Evolutionary conservation across 1,140 invertebrate genomes (phyloP).

Genomic region (Drosophila kanapiae): DNA sequence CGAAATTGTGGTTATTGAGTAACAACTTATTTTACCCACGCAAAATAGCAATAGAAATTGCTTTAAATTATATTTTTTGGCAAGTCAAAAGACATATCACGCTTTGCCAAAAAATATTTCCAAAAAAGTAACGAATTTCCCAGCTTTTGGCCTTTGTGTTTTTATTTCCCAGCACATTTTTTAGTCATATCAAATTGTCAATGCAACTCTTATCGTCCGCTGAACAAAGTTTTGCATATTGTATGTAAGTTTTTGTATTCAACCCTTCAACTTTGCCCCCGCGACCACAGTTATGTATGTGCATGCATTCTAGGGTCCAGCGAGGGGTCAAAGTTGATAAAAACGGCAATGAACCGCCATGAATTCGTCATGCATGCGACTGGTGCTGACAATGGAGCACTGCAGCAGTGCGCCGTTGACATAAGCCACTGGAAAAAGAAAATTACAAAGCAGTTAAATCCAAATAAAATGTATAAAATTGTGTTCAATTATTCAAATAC

Average conservation of each 20-base stretch:
- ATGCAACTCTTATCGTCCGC: conserved; percentile 6
- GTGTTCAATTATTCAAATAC: background rate
- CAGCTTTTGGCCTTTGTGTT: background rate
- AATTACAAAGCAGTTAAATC: background rate
- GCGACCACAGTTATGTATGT: conserved; percentile 18
- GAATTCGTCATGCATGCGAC: conserved; percentile 64
- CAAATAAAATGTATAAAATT: background rate
- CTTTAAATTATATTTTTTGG: background rate
- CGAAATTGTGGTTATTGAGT: conserved; percentile 5
- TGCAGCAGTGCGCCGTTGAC: conserved; percentile 1
- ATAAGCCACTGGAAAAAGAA: background rate
- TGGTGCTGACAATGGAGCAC: conserved; percentile 27
- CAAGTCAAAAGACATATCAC: background rate
- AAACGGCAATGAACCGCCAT: conserved; percentile 67
- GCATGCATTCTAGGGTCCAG: conserved; percentile 4
- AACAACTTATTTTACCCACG: background rate
- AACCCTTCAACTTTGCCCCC: conserved; percentile 12
- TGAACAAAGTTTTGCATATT: conserved; percentile 7
- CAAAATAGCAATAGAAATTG: no score
- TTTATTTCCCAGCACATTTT: background rate
- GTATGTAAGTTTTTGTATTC: background rate
- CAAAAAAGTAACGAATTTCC: background rate
- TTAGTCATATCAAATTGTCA: conserved; percentile 4
- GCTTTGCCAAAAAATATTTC: background rate
- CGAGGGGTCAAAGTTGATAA: conserved; percentile 46